These are phyloP conservation scores for Perccottus glenii DNA, from an alignment of 2,113 vertebrate species.

Conservation along the genomic window DNA sequence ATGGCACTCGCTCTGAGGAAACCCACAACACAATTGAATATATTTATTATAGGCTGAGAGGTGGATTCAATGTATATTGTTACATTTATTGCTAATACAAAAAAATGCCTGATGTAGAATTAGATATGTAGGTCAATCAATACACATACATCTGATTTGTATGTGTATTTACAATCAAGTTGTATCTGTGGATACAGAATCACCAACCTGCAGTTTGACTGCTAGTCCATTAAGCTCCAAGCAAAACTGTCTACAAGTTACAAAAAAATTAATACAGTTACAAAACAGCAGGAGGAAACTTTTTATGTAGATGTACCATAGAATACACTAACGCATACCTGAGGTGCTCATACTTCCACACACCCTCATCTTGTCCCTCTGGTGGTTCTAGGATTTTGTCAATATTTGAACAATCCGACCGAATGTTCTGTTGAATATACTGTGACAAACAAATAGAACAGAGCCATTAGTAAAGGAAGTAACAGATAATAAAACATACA, in stretches of 20 bases:
- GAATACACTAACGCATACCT: too few species aligned
- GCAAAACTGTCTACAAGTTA: slow-evolving; percentile 90
- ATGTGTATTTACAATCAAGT: too few species aligned
- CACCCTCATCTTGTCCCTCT: slow-evolving; percentile 97
- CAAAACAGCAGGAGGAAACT: background rate
- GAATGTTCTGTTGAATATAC: slow-evolving; percentile 99
- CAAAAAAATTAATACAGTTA: background rate
- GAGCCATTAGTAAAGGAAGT: too few species aligned
- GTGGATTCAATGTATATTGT: too few species aligned
- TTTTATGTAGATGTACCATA: too few species aligned
- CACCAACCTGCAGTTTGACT: slow-evolving; percentile 94
- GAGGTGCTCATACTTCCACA: slow-evolving; percentile 99
- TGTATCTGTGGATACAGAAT: background rate
- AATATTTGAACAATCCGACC: slow-evolving; percentile 96
- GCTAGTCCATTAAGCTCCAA: slow-evolving; percentile 97
- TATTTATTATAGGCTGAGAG: too few species aligned
- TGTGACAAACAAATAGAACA: too few species aligned
- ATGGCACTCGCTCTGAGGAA: slow-evolving; percentile 91
- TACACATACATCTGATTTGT: too few species aligned
- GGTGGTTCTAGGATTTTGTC: slow-evolving; percentile 99
- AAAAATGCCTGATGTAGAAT: too few species aligned
- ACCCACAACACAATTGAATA: background rate
- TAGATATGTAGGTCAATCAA: too few species aligned
- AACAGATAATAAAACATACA: too few species aligned
- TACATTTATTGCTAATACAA: too few species aligned